phyloP scores from a whole-genome alignment of 2,113 vertebrate genomes.

The Scopus umbretta region DNA sequence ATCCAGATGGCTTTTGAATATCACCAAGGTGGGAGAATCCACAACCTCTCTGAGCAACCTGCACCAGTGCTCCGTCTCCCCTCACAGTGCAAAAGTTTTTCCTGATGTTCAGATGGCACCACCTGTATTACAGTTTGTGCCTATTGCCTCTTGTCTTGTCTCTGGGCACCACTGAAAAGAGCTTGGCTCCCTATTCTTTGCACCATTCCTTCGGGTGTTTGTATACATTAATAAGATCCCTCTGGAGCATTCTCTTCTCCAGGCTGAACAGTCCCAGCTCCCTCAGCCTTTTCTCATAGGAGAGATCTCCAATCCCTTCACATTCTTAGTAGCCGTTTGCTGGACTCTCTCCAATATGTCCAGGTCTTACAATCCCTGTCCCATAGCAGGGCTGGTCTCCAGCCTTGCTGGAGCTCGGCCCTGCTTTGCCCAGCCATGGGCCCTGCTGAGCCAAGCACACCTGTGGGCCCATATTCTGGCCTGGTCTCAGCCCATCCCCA shows the following conservation, averaged over 20 bases:
- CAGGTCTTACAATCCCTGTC: accelerated
- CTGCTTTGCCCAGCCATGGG: background rate
- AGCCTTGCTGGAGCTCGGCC: background rate
- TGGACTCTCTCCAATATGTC: background rate
- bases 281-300: background rate
- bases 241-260: background rate
- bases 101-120: background rate
- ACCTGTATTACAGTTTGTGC: background rate
- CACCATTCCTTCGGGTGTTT: background rate
- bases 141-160: background rate
- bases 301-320: background rate
- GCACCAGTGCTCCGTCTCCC: too few species aligned
- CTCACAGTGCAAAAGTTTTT: background rate
- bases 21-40: background rate
- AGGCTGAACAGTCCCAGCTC: background rate
- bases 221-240: background rate
- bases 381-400: background rate
- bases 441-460: background rate
- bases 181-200: background rate
- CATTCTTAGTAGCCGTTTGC: background rate
- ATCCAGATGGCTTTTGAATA: background rate
- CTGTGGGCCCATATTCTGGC: background rate
- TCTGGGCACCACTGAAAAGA: background rate
- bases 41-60: background rate
- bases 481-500: background rate